These are phyloP conservation scores for Netelia fuscicornis DNA, from an alignment of 2,888 invertebrate species.

Conservation along the genomic window DNA sequence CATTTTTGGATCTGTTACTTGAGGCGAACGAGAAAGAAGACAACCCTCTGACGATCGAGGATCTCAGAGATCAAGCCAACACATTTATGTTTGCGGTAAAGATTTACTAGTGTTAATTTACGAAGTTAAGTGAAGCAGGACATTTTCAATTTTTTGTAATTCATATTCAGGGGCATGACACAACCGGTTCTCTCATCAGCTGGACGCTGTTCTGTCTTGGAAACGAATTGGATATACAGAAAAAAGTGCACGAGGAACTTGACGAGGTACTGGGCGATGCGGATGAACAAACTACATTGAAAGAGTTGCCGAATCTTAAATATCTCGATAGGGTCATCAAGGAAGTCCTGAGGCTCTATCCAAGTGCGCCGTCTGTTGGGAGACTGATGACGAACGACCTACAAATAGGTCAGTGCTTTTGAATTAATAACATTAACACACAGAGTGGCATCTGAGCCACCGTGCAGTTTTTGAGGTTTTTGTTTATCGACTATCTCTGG, in stretches of 20 bases:
- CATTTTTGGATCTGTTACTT: conserved; percentile 89
- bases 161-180: conserved; percentile 85
- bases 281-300: conserved; percentile 75
- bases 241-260: conserved; percentile 85
- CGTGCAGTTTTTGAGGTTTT: neutral
- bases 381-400: conserved; percentile 85
- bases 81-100: conserved; percentile 91
- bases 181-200: conserved; percentile 85
- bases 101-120: too few relatives aligned
- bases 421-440: neutral
- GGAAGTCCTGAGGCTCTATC: conserved; percentile 86
- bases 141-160: conserved; percentile 17
- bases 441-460: neutral
- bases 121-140: neutral
- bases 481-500: neutral
- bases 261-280: conserved; percentile 81
- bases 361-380: conserved; percentile 86
- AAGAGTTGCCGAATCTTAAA: conserved; percentile 83
- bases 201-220: conserved; percentile 86
- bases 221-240: conserved; percentile 85
- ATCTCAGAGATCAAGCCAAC: conserved; percentile 90
- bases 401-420: conserved; percentile 79
- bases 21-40: conserved; percentile 87
- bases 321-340: conserved; percentile 87
- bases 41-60: conserved; percentile 86